Evolutionary conservation across 2,888 invertebrate genomes (phyloP), one percentile per base, ranked within the genome.

Genomic region (Ditylenchus weischeri): DNA sequence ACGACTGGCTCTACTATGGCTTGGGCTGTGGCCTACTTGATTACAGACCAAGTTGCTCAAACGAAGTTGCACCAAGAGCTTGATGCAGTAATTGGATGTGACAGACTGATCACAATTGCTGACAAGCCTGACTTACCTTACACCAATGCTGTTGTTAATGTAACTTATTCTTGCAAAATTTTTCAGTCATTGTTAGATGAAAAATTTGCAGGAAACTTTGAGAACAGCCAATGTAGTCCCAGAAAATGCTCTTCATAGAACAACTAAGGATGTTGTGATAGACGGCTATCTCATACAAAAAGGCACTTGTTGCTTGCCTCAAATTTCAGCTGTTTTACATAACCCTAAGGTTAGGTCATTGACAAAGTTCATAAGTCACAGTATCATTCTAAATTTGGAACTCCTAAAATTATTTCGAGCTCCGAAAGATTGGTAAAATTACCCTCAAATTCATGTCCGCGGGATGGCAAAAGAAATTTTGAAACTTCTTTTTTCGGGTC

Each of bases 1-100:
- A 69, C 69, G 6, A 70, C 69, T 8, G 51, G 54, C 29, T 69
- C 23, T 19, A 69, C 69, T 47, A 35, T 69, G 59, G 57, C 68
- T 6, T 69, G 69, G 69, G 69, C 69, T 48, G 54, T 69, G 23
- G 69, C 68, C 38, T 70, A 62, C 68, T 49, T 69, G 23, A 70
- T 69, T 15, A 54, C 49, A 15, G 4, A 69, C 35, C 69, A 49
- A 19, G 49, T 49, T 19, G 36, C 68, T 62, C 48, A 51, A 49
- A 59, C 15, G 50, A 65, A 47, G 47, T 60, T 62, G n/a, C 62
- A 62, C 19, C 23, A 43, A 5, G 62, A 62, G 47, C n/a, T 62
- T 18, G 62, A 62, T 62, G 23, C 49, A n/a, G 48, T 62, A 48
- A 62, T 62, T 48, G 62, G 62, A 36, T 21, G 23, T n/a, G 62